Conservation (phyloP, 2,113 vertebrate species). For the Eidolon helvum region DNA sequence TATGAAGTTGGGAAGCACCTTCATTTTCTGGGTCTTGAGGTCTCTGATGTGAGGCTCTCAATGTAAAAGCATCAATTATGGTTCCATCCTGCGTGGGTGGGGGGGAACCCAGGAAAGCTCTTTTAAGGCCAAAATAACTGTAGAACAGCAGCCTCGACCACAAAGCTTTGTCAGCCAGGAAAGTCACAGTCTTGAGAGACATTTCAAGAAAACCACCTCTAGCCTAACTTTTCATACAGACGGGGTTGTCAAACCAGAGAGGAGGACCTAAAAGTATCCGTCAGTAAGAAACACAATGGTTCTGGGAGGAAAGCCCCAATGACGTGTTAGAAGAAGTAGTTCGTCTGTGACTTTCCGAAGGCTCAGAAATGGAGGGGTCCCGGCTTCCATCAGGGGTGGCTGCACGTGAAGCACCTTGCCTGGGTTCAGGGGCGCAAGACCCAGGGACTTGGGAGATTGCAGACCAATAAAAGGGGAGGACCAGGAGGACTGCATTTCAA, state of each 20-base stretch:
- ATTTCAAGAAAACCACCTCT: slow-evolving; percentile 50
- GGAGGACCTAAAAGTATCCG: slow-evolving; percentile 39
- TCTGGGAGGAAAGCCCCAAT: not conserved
- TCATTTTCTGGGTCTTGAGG: not conserved
- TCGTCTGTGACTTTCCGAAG: slow-evolving; percentile 31
- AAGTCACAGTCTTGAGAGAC: not conserved
- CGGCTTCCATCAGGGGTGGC: not conserved
- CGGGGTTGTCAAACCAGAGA: slow-evolving; percentile 7
- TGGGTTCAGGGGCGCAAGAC: not conserved
- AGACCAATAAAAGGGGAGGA: not conserved
- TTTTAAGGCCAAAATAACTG: slow-evolving; percentile 26
- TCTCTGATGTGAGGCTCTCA: not conserved
- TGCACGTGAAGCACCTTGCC: not conserved
- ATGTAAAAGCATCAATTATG: slow-evolving; percentile 12
- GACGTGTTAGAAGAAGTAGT: not conserved
- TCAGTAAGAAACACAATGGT: slow-evolving; percentile 34
- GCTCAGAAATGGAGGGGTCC: not conserved
- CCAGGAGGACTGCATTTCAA: not conserved
- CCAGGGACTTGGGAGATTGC: not conserved
- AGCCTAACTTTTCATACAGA: slow-evolving; percentile 28
- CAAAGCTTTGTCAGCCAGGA: not conserved
- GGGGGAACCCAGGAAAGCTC: not conserved
- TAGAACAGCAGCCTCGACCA: not conserved
- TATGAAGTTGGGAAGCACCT: not conserved
- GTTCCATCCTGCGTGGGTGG: not conserved